A percentile compares a stretch with the other conserved stretches of the same genome.
phyloP scores from a whole-genome alignment of 2,113 vertebrate species.

The Prolemur simus region DNA sequence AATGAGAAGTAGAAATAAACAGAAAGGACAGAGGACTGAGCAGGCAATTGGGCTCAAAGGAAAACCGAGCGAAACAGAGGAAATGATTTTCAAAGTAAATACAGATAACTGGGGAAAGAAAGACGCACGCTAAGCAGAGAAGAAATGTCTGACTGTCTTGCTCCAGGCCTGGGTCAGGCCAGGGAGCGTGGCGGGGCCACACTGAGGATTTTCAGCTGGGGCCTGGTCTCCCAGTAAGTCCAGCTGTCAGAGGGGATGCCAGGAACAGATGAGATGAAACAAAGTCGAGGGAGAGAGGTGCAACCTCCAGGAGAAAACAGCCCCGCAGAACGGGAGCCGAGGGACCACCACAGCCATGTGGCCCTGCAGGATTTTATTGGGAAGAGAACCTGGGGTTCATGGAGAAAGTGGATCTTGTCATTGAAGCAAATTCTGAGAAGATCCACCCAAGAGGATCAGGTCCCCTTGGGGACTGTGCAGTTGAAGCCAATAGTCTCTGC shows the following conservation, averaged over 20 bases:
- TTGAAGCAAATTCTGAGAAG: not conserved
- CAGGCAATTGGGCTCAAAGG: conserved; percentile 50
- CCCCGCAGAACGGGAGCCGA: not conserved
- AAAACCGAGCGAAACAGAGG: conserved; percentile 32
- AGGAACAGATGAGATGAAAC: conserved; percentile 15
- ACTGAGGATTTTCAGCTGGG: not conserved
- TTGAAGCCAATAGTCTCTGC: not conserved
- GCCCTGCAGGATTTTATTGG: not conserved
- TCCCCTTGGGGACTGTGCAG: not conserved
- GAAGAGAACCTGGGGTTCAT: not conserved
- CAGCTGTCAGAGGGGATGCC: conserved; percentile 65
- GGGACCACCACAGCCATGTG: accelerated
- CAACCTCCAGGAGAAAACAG: not conserved
- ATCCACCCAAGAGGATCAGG: accelerated
- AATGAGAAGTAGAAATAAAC: conserved; percentile 75
- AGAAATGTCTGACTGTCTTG: conserved; percentile 16
- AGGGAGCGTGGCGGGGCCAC: accelerated
- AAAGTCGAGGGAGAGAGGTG: not conserved
- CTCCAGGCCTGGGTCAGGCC: not conserved
- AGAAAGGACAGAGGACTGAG: conserved; percentile 40
- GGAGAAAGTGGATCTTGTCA: not conserved
- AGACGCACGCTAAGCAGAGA: not conserved
- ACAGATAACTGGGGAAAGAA: conserved; percentile 4
- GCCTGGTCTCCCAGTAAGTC: not conserved
- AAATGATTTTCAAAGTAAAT: conserved; percentile 60